Evolutionary conservation across 2,888 invertebrate species (phyloP).

Genomic region (Lasioglossum marginatum): DNA sequence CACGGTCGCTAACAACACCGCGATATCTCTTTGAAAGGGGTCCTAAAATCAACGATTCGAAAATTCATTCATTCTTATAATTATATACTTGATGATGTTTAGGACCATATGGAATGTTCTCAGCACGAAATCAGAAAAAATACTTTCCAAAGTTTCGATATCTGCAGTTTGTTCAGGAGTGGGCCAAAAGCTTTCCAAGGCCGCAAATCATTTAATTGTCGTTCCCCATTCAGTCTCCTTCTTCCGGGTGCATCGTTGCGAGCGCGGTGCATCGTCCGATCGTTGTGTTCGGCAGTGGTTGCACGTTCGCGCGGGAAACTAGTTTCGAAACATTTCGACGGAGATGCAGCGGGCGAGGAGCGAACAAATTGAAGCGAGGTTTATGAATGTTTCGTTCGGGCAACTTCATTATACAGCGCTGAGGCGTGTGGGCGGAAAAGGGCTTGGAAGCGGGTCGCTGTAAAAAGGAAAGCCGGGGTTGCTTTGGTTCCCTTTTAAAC

Average conservation of each 20-base stretch:
- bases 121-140: background rate
- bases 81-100: background rate
- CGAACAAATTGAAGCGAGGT: slow-evolving; percentile 21
- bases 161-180: background rate
- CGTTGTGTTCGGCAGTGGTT: background rate
- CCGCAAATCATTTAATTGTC: slow-evolving; percentile 34
- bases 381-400: slow-evolving; percentile 38
- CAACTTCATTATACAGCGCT: slow-evolving; percentile 40
- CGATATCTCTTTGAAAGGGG: background rate
- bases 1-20: slow-evolving; percentile 1
- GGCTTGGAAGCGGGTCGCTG: background rate
- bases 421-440: slow-evolving; percentile 1
- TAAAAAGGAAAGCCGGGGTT: slow-evolving; percentile 19
- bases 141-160: background rate
- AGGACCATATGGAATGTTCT: background rate
- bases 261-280: slow-evolving; percentile 3
- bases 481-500: slow-evolving; percentile 19
- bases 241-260: background rate
- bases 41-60: background rate
- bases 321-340: slow-evolving; percentile 27
- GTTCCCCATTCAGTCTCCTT: background rate
- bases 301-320: slow-evolving; percentile 33
- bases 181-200: background rate
- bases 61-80: background rate
- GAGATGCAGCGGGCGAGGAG: slow-evolving; percentile 2